Evolutionary conservation across 2,888 invertebrate species (phyloP).

Genomic region (Perizoma flavofasciatum): DNA sequence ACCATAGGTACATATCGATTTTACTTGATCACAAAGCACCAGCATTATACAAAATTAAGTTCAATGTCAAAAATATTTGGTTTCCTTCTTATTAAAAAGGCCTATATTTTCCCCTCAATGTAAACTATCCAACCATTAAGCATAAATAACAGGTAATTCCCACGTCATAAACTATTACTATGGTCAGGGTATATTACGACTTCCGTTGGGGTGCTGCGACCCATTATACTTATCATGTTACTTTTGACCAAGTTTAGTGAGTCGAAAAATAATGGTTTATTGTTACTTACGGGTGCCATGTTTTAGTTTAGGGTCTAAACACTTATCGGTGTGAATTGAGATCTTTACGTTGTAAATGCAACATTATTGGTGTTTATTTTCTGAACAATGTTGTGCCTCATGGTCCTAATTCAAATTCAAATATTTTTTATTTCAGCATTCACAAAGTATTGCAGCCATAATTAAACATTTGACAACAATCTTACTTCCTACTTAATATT

Average conservation of each 20-base stretch:
- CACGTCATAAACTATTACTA: slow-evolving; percentile 38
- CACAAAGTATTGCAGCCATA: too few species aligned
- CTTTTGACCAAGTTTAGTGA: slow-evolving; percentile 20
- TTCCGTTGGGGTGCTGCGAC: slow-evolving; percentile 33
- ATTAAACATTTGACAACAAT: too few species aligned
- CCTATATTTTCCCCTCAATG: too few species aligned
- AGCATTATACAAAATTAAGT: too few species aligned
- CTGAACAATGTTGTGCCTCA: too few species aligned
- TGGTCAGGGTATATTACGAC: slow-evolving; percentile 30
- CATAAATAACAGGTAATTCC: slow-evolving; percentile 36
- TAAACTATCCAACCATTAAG: slow-evolving; percentile 13
- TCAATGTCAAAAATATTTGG: too few species aligned
- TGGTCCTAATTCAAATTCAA: too few species aligned
- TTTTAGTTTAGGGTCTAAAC: slow-evolving; percentile 7
- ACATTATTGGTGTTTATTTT: slow-evolving; percentile 12
- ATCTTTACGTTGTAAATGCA: neutral
- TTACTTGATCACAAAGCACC: too few species aligned
- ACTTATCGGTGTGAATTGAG: slow-evolving; percentile 13
- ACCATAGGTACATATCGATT: too few species aligned
- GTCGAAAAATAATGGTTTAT: slow-evolving; percentile 10
- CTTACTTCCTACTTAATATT: too few species aligned
- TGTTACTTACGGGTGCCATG: slow-evolving; percentile 7
- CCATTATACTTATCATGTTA: slow-evolving; percentile 18
- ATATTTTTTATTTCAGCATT: too few species aligned
- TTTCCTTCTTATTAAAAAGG: too few species aligned